Evolutionary conservation across 2,797 vertebrate species (phyloP).

Genomic region (Cuculus canorus): DNA sequence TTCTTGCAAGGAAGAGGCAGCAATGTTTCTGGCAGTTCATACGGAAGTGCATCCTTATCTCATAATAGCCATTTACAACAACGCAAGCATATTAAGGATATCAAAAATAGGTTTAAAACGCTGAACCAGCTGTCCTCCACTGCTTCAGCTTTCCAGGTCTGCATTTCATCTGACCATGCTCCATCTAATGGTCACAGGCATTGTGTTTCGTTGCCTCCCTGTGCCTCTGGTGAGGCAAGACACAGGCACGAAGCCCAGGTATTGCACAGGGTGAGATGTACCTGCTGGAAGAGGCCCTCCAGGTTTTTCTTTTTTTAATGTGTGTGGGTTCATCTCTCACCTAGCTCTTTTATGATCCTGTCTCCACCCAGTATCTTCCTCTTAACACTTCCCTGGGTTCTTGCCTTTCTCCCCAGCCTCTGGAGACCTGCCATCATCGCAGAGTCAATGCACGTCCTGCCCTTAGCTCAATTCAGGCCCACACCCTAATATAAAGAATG

Average conservation of each 20-base stretch:
- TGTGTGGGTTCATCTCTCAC: not conserved
- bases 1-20: not conserved
- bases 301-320: not conserved
- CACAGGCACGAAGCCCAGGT: rapidly evolving
- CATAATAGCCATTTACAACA: not conserved
- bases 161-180: not conserved
- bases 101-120: not conserved
- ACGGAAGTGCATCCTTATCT: not conserved
- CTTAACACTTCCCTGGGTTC: not conserved
- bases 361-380: not conserved
- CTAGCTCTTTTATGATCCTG: not conserved
- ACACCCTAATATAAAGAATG: not conserved
- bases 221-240: rapidly evolving
- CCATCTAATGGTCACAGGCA: not conserved
- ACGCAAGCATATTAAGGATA: not conserved
- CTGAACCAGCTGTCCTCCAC: not conserved
- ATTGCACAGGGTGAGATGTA: rapidly evolving
- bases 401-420: not conserved
- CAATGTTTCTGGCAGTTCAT: not conserved
- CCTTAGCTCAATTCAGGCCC: not conserved
- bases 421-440: not conserved
- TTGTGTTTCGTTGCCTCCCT: rapidly evolving
- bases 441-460: not conserved
- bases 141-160: not conserved
- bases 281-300: not conserved